These are phyloP conservation scores for Neuroterus valhalla DNA, from an alignment of 1,140 invertebrate species.

Conservation along the genomic window DNA sequence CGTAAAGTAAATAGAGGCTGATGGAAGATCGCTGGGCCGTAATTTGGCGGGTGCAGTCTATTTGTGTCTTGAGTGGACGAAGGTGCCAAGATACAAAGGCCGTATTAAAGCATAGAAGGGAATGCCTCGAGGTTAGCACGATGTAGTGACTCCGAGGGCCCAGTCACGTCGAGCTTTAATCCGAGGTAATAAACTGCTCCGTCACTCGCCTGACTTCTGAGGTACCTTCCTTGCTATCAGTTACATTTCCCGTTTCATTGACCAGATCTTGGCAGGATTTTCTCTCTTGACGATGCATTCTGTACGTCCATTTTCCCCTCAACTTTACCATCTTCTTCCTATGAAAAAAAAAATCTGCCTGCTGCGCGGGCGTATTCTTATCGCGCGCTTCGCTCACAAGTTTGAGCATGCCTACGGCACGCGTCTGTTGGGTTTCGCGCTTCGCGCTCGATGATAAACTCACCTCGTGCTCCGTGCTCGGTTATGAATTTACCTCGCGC, in stretches of 20 bases:
- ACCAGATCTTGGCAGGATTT: constrained; percentile 28
- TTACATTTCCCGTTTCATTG: constrained; percentile 42
- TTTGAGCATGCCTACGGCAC: too few relatives aligned
- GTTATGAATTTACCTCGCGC: too few relatives aligned
- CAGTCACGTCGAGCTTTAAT: constrained; percentile 63
- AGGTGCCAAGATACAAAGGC: constrained; percentile 15
- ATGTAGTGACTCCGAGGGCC: constrained; percentile 41
- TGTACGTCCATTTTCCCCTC: background rate
- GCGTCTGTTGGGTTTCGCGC: too few relatives aligned
- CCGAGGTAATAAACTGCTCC: constrained; percentile 59
- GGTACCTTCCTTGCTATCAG: constrained; percentile 52
- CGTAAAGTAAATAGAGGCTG: constrained; percentile 32
- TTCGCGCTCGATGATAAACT: too few relatives aligned
- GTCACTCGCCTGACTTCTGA: constrained; percentile 42
- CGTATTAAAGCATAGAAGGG: constrained; percentile 9
- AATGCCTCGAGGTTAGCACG: background rate
- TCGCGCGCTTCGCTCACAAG: too few relatives aligned
- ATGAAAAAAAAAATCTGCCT: background rate
- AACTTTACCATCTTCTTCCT: background rate
- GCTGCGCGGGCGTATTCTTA: too few relatives aligned
- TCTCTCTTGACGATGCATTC: constrained; percentile 2
- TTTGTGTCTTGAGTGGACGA: background rate
- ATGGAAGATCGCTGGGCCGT: constrained; percentile 12
- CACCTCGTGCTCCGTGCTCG: too few relatives aligned
- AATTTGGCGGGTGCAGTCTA: constrained; percentile 7